phyloP scores from a whole-genome alignment of 2,113 vertebrate genomes.

The Cinclus mexicanus region DNA sequence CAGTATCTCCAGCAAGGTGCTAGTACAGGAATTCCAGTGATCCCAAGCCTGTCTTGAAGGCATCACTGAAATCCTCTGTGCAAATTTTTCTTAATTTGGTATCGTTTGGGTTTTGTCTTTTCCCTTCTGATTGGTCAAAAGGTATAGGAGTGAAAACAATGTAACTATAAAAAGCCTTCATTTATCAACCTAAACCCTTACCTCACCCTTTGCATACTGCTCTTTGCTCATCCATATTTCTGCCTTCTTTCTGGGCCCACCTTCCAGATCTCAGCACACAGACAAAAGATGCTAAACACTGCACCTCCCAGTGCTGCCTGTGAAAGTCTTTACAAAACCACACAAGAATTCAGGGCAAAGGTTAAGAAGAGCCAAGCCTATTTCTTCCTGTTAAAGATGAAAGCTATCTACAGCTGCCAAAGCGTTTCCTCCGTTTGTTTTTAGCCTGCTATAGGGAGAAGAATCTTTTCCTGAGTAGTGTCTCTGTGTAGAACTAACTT shows the following conservation, averaged over 20 bases:
- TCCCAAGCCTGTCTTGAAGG: background rate
- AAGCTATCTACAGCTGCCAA: conserved; percentile 7
- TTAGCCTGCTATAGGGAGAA: background rate
- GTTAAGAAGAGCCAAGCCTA: background rate
- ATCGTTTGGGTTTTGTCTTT: background rate
- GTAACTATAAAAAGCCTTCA: background rate
- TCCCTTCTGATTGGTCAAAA: background rate
- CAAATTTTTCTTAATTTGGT: background rate
- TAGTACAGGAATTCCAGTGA: background rate
- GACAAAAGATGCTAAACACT: background rate
- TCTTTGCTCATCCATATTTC: background rate
- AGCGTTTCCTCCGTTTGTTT: conserved; percentile 28
- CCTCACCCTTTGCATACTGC: background rate
- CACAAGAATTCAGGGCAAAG: background rate
- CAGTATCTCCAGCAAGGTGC: background rate
- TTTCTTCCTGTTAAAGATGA: background rate
- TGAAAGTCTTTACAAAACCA: background rate
- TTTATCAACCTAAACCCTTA: background rate
- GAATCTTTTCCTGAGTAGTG: background rate
- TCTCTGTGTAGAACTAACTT: background rate
- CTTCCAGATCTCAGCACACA: background rate
- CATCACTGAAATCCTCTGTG: background rate
- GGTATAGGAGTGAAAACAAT: background rate
- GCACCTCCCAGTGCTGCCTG: background rate
- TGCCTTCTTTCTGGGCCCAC: background rate